Evolutionary conservation across 2,113 vertebrate species (phyloP), one percentile per base, ranked within the genome.

Genomic region (Colius striatus): DNA sequence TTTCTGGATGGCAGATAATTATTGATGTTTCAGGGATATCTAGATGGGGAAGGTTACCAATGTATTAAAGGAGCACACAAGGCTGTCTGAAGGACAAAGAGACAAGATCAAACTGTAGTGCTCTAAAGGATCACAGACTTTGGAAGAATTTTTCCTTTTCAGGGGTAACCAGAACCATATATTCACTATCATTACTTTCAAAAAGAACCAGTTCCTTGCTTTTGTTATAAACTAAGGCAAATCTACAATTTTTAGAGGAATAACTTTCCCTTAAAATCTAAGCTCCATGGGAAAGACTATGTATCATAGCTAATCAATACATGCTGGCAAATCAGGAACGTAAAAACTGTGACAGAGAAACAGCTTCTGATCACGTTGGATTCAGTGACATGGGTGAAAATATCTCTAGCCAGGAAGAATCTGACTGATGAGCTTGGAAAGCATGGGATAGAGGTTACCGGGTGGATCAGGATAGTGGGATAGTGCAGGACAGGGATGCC

Each of bases 71-170:
- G 43, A 95, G 32, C 43, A 82, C 45, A 34, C 0, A 1, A 87
- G 48, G 43, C 79, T 92, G 72, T 77, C 78, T 88, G 76, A 92
- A 94, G 94, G 95, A 79, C 89, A 85, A 90, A 95, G 53, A 76
- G 21, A 74, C 71, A 55, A 90, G 60, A 80, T 68, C 76, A 61
- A 89, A 75, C 70, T 89, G 92, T 47, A 68, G 4, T 73, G 70
- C 47, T 84, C 13, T 32, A 54, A 76, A 89, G 21, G 19, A 84
- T 87, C n/a, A 65, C 5, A 72, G 66, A 74, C 36, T 78, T 74
- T 21, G 48, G 65, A 82, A 90, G 26, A 78, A 16, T 65, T 81
- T 75, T 86, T 81, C 16, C 12, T 71, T 89, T 62, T 71, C 36
- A 85, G 22, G 5, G n/a, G 12, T 57, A 96, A 65, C 9, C 13